phyloP scores from a whole-genome alignment of 2,797 vertebrate species.

The Chrysocyon brachyurus region DNA sequence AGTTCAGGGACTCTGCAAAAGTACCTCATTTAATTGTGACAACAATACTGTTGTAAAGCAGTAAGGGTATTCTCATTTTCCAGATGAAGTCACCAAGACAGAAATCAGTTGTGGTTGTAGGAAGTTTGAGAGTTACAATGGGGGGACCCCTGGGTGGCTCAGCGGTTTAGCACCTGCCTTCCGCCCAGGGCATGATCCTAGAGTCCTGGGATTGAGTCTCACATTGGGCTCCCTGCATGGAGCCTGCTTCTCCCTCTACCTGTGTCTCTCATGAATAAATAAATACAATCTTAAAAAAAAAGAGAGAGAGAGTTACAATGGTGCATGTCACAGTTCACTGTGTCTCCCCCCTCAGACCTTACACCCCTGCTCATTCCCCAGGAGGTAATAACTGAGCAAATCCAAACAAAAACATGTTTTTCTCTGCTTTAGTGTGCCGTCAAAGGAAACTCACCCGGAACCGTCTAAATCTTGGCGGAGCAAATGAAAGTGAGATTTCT shows the following conservation, averaged over 20 bases:
- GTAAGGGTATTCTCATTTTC: not conserved
- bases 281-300: too few species aligned
- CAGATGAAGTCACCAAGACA: not conserved
- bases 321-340: not conserved
- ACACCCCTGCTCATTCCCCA: not conserved
- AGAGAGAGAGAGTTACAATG: not conserved
- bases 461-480: not conserved
- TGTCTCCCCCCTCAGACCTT: not conserved
- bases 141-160: too few species aligned
- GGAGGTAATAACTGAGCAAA: not conserved
- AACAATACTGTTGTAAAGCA: not conserved
- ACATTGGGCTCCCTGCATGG: too few species aligned
- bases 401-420: not conserved
- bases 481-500: not conserved
- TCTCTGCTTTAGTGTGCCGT: not conserved
- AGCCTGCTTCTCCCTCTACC: too few species aligned
- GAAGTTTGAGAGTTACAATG: not conserved
- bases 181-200: too few species aligned
- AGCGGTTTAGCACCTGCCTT: too few species aligned
- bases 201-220: too few species aligned
- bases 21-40: not conserved
- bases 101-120: not conserved
- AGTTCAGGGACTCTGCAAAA: not conserved
- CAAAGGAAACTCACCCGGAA: not conserved
- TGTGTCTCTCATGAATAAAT: too few species aligned